These are phyloP conservation scores for Adelognathus sp. DNA, from an alignment of 2,888 invertebrate species.

Conservation along the genomic window DNA sequence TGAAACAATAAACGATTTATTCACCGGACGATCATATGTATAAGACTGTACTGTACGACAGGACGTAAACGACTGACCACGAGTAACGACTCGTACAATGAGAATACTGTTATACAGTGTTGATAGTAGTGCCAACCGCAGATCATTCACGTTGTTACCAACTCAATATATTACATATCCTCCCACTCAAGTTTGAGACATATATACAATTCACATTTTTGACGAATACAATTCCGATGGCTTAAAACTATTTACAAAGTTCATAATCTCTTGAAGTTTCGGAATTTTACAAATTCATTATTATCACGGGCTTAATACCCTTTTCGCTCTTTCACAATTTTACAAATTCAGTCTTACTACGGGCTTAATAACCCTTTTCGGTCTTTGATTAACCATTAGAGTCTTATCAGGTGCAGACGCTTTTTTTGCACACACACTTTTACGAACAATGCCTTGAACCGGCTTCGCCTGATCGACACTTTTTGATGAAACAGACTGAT, in stretches of 20 bases:
- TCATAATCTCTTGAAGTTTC: no score
- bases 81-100: no score
- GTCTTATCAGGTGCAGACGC: background rate
- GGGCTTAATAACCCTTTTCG: slow-evolving; percentile 2
- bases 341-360: slow-evolving; percentile 19
- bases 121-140: background rate
- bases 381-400: slow-evolving; percentile 13
- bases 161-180: background rate
- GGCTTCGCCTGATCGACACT: background rate
- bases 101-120: background rate
- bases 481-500: no score
- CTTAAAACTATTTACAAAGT: no score
- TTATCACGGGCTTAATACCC: slow-evolving; percentile 11
- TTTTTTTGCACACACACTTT: background rate
- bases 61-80: no score
- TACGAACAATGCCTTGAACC: background rate
- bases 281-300: background rate
- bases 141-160: background rate
- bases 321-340: background rate
- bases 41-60: no score
- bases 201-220: background rate
- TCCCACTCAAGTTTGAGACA: background rate
- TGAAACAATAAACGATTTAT: no score
- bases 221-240: background rate
- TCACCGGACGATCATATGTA: no score